Percentiles rank a stretch among this genome's conserved stretches.
phyloP scores from a whole-genome alignment of 2,888 invertebrate species.

The Tupiocoris notatus region DNA sequence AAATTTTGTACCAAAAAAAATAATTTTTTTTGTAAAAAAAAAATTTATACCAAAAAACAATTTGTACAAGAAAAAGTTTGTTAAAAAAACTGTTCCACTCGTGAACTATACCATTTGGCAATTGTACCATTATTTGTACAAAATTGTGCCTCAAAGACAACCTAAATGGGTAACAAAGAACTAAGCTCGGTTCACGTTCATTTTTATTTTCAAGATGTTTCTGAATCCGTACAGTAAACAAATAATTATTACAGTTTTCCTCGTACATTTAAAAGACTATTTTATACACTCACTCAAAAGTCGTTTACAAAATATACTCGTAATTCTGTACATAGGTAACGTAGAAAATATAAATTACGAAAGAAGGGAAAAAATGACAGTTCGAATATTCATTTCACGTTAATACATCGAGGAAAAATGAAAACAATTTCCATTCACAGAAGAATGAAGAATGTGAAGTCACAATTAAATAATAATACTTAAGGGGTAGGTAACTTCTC shows the following conservation, averaged over 20 bases:
- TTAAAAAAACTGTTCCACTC: too few species aligned
- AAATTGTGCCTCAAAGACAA: too few species aligned
- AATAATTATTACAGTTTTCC: conserved; percentile 46
- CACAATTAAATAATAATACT: conserved; percentile 29
- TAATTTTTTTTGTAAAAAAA: too few species aligned
- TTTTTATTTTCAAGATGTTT: conserved; percentile 40
- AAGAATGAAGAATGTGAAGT: conserved; percentile 18
- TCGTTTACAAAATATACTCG: conserved; percentile 45
- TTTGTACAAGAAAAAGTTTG: too few species aligned
- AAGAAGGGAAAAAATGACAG: conserved; percentile 26
- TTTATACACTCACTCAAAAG: conserved; percentile 47
- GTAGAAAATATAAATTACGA: conserved; percentile 47
- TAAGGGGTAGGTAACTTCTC: conserved; percentile 46
- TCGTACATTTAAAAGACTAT: conserved; percentile 47
- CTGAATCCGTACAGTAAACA: conserved; percentile 47
- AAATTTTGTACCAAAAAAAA: too few species aligned
- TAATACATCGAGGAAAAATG: conserved; percentile 29
- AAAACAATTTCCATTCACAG: conserved; percentile 33
- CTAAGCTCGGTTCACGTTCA: neutral
- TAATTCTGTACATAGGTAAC: conserved; percentile 49
- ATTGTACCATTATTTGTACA: too few species aligned
- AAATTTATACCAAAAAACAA: too few species aligned
- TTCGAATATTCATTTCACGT: neutral
- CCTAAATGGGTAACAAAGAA: too few species aligned
- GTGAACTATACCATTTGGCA: too few species aligned